These are phyloP conservation scores for Brachionus paranguensis DNA, from an alignment of 1,140 invertebrate species.

Conservation along the genomic window DNA sequence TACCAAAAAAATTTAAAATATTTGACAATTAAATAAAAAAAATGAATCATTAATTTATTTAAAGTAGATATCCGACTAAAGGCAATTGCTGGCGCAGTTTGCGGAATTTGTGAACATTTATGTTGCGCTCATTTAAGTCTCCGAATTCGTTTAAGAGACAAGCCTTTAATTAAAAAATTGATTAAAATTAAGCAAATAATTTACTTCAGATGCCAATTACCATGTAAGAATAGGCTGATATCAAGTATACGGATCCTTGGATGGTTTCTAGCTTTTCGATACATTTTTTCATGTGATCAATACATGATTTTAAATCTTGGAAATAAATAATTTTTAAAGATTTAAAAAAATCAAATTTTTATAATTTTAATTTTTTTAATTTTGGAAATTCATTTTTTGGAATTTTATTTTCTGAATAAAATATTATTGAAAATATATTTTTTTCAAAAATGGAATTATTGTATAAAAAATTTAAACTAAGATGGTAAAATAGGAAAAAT, in stretches of 20 bases:
- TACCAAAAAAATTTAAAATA: not conserved
- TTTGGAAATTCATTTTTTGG: too few species aligned
- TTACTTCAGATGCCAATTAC: not conserved
- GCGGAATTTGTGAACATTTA: slow-evolving; percentile 25
- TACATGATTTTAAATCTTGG: not conserved
- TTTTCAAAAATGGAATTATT: too few species aligned
- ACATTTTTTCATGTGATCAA: slow-evolving; percentile 23
- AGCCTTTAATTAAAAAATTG: not conserved
- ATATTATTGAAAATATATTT: too few species aligned
- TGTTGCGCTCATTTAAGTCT: not conserved
- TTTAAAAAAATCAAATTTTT: too few species aligned
- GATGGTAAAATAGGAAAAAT: too few species aligned
- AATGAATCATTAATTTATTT: not conserved
- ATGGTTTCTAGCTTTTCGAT: slow-evolving; percentile 28
- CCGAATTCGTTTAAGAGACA: not conserved
- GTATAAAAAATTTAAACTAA: too few species aligned
- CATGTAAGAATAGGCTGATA: slow-evolving; percentile 31
- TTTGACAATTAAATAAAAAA: slow-evolving; percentile 17
- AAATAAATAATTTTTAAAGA: not conserved
- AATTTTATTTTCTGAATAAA: too few species aligned
- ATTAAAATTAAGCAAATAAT: not conserved
- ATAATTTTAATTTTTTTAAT: not conserved
- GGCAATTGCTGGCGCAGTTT: slow-evolving; percentile 4
- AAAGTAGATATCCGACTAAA: not conserved
- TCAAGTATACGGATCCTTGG: not conserved